Evolutionary conservation across 2,113 vertebrate genomes (phyloP).

Genomic region (Platycercus adscitus): DNA sequence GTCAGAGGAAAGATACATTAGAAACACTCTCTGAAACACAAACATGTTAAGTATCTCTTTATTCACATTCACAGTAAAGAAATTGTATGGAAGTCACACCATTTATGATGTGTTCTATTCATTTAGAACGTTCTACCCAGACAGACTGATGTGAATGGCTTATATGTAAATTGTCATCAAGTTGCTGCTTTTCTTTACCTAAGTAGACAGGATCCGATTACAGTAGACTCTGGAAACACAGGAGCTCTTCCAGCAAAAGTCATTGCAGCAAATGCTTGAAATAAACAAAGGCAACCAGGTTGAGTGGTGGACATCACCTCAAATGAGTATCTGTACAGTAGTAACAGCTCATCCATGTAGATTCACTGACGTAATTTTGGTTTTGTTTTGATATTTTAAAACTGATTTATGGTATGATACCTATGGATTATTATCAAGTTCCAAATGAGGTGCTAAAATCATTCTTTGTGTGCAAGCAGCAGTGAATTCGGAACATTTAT

Average conservation of each 20-base stretch:
- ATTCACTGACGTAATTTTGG: background rate
- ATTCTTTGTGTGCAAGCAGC: background rate
- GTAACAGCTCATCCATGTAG: background rate
- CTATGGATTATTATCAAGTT: background rate
- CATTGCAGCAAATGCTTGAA: background rate
- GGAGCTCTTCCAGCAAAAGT: slow-evolving; percentile 1
- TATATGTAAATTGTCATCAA: background rate
- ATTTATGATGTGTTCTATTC: background rate
- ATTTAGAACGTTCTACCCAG: background rate
- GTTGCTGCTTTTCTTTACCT: background rate
- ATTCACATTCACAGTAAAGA: background rate
- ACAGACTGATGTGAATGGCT: background rate
- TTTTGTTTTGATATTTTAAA: background rate
- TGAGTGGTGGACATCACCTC: background rate
- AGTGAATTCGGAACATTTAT: background rate
- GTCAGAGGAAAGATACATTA: background rate
- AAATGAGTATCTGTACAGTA: background rate
- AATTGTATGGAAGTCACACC: background rate
- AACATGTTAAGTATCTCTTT: background rate
- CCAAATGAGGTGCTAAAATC: background rate
- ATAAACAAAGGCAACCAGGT: background rate
- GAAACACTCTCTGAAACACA: background rate
- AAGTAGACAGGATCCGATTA: background rate
- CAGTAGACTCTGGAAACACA: background rate
- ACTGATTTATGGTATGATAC: background rate